Percentiles rank a stretch among this genome's conserved stretches.
phyloP scores from a whole-genome alignment of 53 echinoderm and acorn worm species.

The Holothuria leucospilota region DNA sequence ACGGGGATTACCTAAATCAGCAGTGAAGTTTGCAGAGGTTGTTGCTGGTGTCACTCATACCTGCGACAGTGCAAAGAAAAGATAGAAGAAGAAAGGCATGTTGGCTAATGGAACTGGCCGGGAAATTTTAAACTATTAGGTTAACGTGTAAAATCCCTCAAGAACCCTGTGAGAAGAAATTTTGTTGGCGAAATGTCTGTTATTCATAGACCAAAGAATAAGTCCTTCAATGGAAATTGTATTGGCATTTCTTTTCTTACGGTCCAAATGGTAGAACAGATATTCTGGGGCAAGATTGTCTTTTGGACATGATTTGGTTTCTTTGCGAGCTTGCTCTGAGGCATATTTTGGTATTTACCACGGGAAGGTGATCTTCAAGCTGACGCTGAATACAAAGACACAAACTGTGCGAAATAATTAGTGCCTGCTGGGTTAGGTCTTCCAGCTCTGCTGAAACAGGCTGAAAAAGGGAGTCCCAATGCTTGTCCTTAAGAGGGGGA shows the following conservation, averaged over 20 bases:
- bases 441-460: constrained; percentile 49
- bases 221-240: constrained; percentile 66
- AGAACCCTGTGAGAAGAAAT: too few species aligned
- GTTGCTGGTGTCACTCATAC: too few species aligned
- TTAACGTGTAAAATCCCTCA: too few species aligned
- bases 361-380: constrained; percentile 53
- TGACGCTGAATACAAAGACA: constrained; percentile 52
- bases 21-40: too few species aligned
- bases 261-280: constrained; percentile 47
- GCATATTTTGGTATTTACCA: too few species aligned
- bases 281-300: constrained; percentile 57
- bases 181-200: too few species aligned
- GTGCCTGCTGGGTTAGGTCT: constrained; percentile 60
- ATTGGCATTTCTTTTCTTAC: constrained; percentile 47
- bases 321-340: constrained; percentile 35
- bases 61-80: too few species aligned
- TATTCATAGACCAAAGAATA: constrained; percentile 52
- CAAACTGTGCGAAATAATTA: constrained; percentile 53
- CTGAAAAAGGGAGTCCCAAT: constrained; percentile 53
- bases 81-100: too few species aligned
- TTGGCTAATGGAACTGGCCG: too few species aligned
- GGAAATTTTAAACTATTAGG: too few species aligned
- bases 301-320: constrained; percentile 51
- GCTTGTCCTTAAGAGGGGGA: constrained; percentile 55
- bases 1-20: too few species aligned